Base-by-base conservation (phyloP, 2,113 vertebrate genomes). In the Illadopsis cleaveri region DNA sequence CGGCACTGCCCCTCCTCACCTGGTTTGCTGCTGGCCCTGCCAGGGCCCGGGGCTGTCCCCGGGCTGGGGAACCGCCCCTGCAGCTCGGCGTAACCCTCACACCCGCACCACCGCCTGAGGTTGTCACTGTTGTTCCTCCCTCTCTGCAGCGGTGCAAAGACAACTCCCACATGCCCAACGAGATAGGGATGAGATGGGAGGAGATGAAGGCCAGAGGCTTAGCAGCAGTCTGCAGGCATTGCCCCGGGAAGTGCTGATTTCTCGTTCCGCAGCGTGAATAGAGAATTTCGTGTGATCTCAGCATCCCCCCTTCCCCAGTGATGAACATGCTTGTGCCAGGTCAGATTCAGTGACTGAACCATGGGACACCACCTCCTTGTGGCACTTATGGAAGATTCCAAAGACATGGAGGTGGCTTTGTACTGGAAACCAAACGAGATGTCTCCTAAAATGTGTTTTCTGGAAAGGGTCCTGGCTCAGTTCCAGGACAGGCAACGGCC, bases 1-100 rank as follows among this genome's bases (percentile, higher is more conserved):
- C 0, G 1, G 47, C n/a, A 7, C 28, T 0, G 9, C 28, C 5
- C 13, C 28, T 40, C 24, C 65, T 17, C 0, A 0, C 20, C 35
- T 11, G 69, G 48, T 2, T 73, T 1, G 0, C 64, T 17, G 28
- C 56, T 2, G 47, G 47, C 17, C 5, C 64, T 13, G 38, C 15
- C 0, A 2, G 48, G 54, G 12, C 62, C 28, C 0, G 0, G 38
- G 57, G 47, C 38, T 61, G 47, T 61, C 24, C 33, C 28, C 0
- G 2, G 16, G 38, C 40, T 54, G 56, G 35, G 47, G 65, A 37
- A 18, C 16, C 15, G 8, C 15, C 1, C 2, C 38, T 2, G 17
- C 15, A 47, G 56, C n/a, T n/a, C 1, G 0, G 65, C 25, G 16
- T 16, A 4, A 47, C 20, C 35, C 48, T 38, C 57, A 31, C 10